Evolutionary conservation across 2,888 invertebrate genomes (phyloP).

Genomic region (Phaonia tiefii): DNA sequence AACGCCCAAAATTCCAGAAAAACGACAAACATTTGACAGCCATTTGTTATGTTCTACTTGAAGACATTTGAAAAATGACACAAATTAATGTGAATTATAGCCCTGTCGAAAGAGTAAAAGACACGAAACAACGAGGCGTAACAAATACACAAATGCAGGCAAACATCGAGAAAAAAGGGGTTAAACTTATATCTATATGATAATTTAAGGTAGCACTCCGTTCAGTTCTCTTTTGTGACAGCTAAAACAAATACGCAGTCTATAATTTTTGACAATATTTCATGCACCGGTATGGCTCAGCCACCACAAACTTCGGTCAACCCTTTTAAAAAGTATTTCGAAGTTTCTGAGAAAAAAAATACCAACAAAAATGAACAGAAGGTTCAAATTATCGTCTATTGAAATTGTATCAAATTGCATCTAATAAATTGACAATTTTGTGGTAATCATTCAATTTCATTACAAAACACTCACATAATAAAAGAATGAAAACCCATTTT

Average conservation of each 20-base stretch:
- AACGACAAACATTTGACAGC: slow-evolving; percentile 21
- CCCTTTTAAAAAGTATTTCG: neutral
- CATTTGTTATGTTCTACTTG: slow-evolving; percentile 41
- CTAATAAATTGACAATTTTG: slow-evolving; percentile 76
- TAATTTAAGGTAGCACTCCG: slow-evolving; percentile 49
- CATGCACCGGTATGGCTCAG: slow-evolving; percentile 30
- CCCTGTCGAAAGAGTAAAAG: slow-evolving; percentile 6
- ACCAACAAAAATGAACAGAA: slow-evolving; percentile 22
- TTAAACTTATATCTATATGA: slow-evolving; percentile 43
- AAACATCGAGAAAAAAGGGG: slow-evolving; percentile 49
- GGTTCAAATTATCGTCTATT: slow-evolving; percentile 13
- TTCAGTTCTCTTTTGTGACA: neutral
- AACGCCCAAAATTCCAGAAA: slow-evolving; percentile 19
- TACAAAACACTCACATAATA: slow-evolving; percentile 68
- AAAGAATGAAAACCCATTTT: slow-evolving; percentile 42
- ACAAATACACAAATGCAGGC: neutral
- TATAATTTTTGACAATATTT: slow-evolving; percentile 49
- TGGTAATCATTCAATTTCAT: slow-evolving; percentile 77
- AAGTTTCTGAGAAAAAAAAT: slow-evolving; percentile 5
- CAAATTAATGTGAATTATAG: slow-evolving; percentile 54
- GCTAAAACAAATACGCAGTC: slow-evolving; percentile 22
- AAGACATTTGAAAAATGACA: slow-evolving; percentile 58
- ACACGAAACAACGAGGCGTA: slow-evolving; percentile 39
- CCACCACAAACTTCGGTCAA: slow-evolving; percentile 14
- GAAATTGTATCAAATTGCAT: slow-evolving; percentile 73